Percentiles rank a stretch among this genome's conserved stretches.
phyloP scores from a whole-genome alignment of 2,113 vertebrate genomes.

The Neogobius melanostomus region DNA sequence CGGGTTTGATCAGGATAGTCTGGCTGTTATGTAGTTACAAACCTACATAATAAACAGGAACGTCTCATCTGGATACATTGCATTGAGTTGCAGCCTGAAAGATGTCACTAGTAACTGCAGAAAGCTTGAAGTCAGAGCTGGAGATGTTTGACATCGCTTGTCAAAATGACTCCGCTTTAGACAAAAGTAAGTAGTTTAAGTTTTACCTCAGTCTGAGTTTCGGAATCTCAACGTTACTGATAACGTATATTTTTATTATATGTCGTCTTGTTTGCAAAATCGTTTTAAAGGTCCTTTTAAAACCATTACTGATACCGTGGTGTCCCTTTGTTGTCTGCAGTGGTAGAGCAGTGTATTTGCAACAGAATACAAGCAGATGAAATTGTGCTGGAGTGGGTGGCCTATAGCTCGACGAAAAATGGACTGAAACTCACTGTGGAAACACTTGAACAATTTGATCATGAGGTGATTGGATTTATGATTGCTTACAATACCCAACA shows the following conservation, averaged over 20 bases:
- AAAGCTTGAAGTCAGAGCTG: constrained; percentile 65
- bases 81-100: not conserved
- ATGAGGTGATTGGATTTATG: constrained; percentile 75
- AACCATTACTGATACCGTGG: not conserved
- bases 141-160: constrained; percentile 64
- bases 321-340: constrained; percentile 53
- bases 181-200: constrained; percentile 69
- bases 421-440: constrained; percentile 63
- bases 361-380: constrained; percentile 71
- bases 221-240: not conserved
- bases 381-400: constrained; percentile 82
- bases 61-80: not conserved
- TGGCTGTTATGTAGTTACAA: constrained; percentile 19
- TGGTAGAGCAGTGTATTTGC: constrained; percentile 84
- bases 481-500: not conserved
- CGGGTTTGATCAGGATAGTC: not conserved
- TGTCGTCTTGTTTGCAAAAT: too few relatives aligned
- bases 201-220: not conserved
- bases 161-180: constrained; percentile 64
- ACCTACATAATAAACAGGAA: not conserved
- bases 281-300: too few relatives aligned
- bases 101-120: constrained; percentile 61
- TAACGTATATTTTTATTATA: too few relatives aligned
- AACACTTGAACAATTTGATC: constrained; percentile 81
- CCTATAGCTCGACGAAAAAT: constrained; percentile 78